Conservation (phyloP, 1,140 invertebrate species). For the Teleopsis dalmanni region DNA sequence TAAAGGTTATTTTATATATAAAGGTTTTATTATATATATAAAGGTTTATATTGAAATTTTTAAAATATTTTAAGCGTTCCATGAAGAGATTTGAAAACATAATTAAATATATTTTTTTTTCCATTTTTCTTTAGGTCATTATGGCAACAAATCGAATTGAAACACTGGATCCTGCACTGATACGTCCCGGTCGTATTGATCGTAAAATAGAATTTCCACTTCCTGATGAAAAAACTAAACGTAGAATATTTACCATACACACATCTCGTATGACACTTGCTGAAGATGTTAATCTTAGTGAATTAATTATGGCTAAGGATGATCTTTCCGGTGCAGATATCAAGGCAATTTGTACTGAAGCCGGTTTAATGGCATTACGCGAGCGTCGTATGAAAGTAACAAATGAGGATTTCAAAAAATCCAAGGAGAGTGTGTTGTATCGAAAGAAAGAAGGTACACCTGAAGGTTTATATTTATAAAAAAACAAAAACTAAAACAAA, state of each 20-base stretch:
- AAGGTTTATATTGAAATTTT: too few relatives aligned
- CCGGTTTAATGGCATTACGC: constrained; percentile 92
- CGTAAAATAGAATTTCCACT: constrained; percentile 99
- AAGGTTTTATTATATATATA: too few relatives aligned
- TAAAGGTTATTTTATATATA: too few relatives aligned
- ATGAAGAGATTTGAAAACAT: too few relatives aligned
- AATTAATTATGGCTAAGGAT: constrained; percentile 98
- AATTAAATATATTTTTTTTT: constrained; percentile 1
- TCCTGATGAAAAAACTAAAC: constrained; percentile 98
- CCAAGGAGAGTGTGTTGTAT: constrained; percentile 98
- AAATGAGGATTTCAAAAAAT: constrained; percentile 99
- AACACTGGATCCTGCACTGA: constrained; percentile 96
- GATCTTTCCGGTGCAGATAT: constrained; percentile 96
- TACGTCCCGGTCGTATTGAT: constrained; percentile 97
- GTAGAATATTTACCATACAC: constrained; percentile 97
- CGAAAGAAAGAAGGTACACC: constrained; percentile 99
- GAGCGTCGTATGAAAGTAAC: constrained; percentile 99
- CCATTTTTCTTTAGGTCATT: constrained; percentile 64
- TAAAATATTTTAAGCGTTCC: too few relatives aligned
- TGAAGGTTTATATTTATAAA: constrained; percentile 96
- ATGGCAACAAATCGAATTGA: constrained; percentile 99
- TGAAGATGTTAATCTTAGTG: constrained; percentile 95
- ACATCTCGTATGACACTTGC: constrained; percentile 96
- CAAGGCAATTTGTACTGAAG: constrained; percentile 99
- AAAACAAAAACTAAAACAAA: constrained; percentile 10